Evolutionary conservation across 2,797 vertebrate species (phyloP), one percentile per base, ranked within the genome.

Genomic region (Myotis myotis): DNA sequence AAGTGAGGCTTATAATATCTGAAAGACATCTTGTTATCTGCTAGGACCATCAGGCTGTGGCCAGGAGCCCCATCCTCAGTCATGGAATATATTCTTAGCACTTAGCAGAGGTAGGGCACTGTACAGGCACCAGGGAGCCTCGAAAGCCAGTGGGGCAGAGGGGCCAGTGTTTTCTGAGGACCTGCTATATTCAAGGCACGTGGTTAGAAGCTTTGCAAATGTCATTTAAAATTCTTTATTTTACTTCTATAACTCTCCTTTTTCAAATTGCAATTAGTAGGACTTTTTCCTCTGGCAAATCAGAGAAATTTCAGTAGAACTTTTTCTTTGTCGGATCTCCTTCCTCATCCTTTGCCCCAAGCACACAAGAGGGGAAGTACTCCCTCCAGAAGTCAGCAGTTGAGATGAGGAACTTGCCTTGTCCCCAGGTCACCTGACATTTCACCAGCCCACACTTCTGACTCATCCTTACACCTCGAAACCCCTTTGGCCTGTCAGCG

Each of bases 221-320:
- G 12, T 16, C 64, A 83, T 76, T 87, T 62, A 44, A 83, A 60
- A 70, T 55, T 3, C 12, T 51, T n/a, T 3, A 13, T 51, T n/a
- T 66, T 36, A 51, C 33, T 51, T 30, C 2, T 53, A 71, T 33
- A 87, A 51, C 6, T 62, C 76, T 79, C 22, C 15, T 16, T 28
- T 57, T 57, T 51, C 17, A 36, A 22, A 60, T 75, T 49, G 38
- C 9, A 60, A 70, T 15, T 57, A 57, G n/a, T 20, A 75, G 33
- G 22, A 87, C 75, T 12, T 90, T 87, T n/a, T 66, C 64, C n/a
- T 78, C 49, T 55, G n/a, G 49, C 49, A 78, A 78, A 55, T 55
- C 49, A 4, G n/a, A 13, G 30, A 78, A 78, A 36, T 78, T 78
- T 36, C 75, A 53, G 75, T 12, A 36, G n/a, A 22, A 53, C 20